These are phyloP conservation scores for Zaprionus vittiger DNA, from an alignment of 1,140 invertebrate species.

Conservation along the genomic window DNA sequence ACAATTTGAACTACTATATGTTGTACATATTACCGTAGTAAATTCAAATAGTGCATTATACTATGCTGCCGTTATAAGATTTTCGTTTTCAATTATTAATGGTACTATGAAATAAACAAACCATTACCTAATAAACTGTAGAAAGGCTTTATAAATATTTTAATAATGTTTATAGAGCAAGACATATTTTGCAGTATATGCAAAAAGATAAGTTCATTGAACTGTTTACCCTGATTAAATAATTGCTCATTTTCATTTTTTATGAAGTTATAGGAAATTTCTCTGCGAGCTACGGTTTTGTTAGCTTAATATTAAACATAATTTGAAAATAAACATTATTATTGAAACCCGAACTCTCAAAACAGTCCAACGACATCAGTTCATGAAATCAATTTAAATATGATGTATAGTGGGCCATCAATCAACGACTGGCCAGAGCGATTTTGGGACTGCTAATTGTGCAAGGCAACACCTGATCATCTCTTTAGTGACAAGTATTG, in stretches of 20 bases:
- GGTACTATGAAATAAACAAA: no score
- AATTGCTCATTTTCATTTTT: not conserved
- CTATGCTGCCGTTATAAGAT: no score
- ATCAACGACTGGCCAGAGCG: constrained; percentile 26
- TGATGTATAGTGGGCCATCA: constrained; percentile 19
- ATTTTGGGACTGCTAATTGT: constrained; percentile 28
- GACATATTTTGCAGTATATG: not conserved
- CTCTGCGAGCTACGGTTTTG: no score
- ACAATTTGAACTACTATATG: no score
- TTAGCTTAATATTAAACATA: no score
- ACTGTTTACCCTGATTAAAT: not conserved
- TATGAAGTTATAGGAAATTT: no score
- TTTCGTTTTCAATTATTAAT: no score
- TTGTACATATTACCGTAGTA: no score
- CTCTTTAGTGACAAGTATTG: not conserved
- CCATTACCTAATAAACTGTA: no score
- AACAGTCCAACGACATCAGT: constrained; percentile 10
- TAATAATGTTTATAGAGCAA: not conserved
- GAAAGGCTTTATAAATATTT: not conserved
- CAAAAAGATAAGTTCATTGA: not conserved
- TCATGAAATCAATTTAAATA: not conserved
- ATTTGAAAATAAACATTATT: no score
- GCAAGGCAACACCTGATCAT: constrained; percentile 35
- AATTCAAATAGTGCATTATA: no score
- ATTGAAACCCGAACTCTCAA: not conserved